Evolutionary conservation across 2,888 invertebrate species (phyloP), one percentile per base, ranked within the genome.

Genomic region (Sinopyrophorus schimmeli): DNA sequence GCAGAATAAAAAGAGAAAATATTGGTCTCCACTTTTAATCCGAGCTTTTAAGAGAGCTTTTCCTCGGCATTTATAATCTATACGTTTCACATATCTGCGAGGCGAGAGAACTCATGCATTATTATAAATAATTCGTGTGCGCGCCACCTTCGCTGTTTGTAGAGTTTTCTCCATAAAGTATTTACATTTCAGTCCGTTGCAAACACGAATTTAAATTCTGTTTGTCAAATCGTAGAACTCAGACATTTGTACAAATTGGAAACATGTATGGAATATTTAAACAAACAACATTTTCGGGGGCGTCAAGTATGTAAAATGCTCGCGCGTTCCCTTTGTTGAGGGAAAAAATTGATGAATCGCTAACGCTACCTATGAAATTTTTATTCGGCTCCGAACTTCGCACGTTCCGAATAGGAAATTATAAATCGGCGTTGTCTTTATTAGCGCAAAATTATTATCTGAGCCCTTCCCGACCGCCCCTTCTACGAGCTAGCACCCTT

Each of bases 111-210:
- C 60, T 64, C 61, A 60, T 61, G 57, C 61, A 59, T 60, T 61
- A 63, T 61, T 63, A 64, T 65, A 64, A 65, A 65, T 65, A 63
- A 64, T 64, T 62, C 61, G 31, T 31, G n/a, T n/a, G n/a, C n/a
- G n/a, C n/a, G 24, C 49, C 46, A 58, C 59, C 61, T 59, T 51
- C 59, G 55, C 57, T 57, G 59, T 60, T 61, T 56, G 61, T 60
- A 57, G 58, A 61, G 62, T 64, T 58, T 61, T 60, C 58, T 57
- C 56, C 56, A 59, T 65, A 63, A 65, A 64, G 64, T 64, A 64
- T 65, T 65, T 64, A 64, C 64, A 62, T 65, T 64, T 61, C 62
- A 59, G 59, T 54, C 58, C 60, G 60, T 62, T 63, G 39, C 43
- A 42, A 34, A 39, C 43, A 21, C 38, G 60, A 59, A 63, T 62